Base-by-base conservation (phyloP, 2,797 vertebrate species). In the Mus minutoides region DNA sequence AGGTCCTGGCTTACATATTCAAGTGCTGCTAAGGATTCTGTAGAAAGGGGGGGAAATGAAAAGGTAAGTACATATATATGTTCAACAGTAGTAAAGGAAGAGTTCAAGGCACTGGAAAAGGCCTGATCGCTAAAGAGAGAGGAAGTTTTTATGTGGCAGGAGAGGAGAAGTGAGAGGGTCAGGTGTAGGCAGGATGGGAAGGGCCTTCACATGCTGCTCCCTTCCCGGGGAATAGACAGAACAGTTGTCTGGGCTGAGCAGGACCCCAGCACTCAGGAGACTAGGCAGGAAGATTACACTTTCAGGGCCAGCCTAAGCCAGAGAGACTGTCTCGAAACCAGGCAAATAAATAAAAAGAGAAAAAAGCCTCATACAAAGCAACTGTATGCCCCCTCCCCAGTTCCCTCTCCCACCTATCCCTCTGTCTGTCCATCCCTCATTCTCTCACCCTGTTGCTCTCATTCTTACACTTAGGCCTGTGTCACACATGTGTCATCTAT, bases 271-370 rank as follows among this genome's bases (percentile, higher is more conserved):
- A 85, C 46, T 52, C 21, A 9, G 83, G 58, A 84, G 26, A 60
- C 24, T 62, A 31, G 19, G 24, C 26, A 83, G 26, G 80, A 22
- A 24, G 83, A 67, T n/a, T 67, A n/a, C 83, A 69, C n/a, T 12
- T n/a, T n/a, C 62, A 17, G 67, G 62, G 7, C 83, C 31, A 85
- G 43, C 6, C 83, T 85, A 69, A 29, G 62, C 31, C n/a, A n/a
- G 92, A 83, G 90, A 83, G 89, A 94, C 71, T 22, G n/a, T 40
- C 21, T 8, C 84, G 78, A 76, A 46, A 49, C 46, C 58, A 96
- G 58, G 64, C 17, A 3, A 67, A 73, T 14, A 2, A 54, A n/a
- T 2, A 2, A 6, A 62, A 29, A 37, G 29, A 21, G 11, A 26
- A 46, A n/a, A 77, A 52, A 40, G 8, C 29, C 3, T 83, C 64